Base-by-base conservation (phyloP, 2,888 invertebrate genomes). In the Argynnis bischoffii region DNA sequence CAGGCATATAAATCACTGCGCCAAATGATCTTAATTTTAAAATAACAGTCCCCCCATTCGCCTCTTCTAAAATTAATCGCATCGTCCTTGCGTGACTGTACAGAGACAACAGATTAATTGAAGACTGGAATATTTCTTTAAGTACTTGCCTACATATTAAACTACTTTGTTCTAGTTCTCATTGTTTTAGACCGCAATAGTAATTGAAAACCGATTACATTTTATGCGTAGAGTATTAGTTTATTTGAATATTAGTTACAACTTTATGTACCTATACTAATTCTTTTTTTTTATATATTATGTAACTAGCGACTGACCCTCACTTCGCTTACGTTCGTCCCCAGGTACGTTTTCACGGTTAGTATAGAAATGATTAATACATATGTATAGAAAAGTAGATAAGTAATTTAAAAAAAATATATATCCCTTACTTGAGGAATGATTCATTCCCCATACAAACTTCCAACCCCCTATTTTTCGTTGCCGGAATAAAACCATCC, bases 71-170 rank as follows among this genome's bases (percentile, higher is more conserved):
- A 61, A 60, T 59, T 48, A 55, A 66, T 55, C 31, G 48, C 35
- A 54, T 61, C 47, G 60, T 48, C 66, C 60, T 66, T 66, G 66
- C 60, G 59, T 60, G 55, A 61, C 50, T 61, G 60, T 50, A 18
- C 35, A 50, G 51, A 61, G 61, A 61, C 55, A 60, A 60, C 66
- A 61, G 55, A 55, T 47, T 66, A 66, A 66, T 66, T 66, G 54
- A 63, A 46, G 18, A 54, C 48, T 61, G 66, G 55, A 60, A 60
- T 59, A 59, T 51, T 51, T 61, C 61, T 61, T 59, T 35, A 51
- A 51, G 51, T 61, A 61, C 61, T 35, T 61, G n/a, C 16, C 16
- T 16, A 50, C 2, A 3, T 51, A 61, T 59, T 59, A 59, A 57
- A 48, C 47, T 59, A 51, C 61, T 50, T 60, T 60, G 60, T 35